Conservation (phyloP, 2,888 invertebrate genomes). For the Dascillus cervinus region DNA sequence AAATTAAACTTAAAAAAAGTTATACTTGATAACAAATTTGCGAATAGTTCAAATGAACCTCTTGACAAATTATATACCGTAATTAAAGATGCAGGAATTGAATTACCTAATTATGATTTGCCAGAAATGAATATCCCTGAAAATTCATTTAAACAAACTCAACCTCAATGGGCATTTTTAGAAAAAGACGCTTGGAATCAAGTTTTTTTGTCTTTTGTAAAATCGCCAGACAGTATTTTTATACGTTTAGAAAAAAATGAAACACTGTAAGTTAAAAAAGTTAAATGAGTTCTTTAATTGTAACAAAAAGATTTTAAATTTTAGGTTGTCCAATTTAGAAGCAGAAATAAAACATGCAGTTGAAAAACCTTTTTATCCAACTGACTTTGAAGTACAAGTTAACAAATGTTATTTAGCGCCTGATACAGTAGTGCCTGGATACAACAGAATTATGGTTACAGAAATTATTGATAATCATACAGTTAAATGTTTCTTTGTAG, state of each 20-base stretch:
- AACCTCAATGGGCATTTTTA: conserved; percentile 47
- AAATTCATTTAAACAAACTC: conserved; percentile 17
- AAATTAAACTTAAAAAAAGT: conserved; percentile 48
- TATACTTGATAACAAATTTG: conserved; percentile 43
- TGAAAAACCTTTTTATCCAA: conserved; percentile 14
- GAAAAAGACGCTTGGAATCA: conserved; percentile 37
- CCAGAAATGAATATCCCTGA: conserved; percentile 10
- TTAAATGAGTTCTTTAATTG: neutral
- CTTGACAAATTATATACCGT: conserved; percentile 44
- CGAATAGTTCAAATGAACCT: conserved; percentile 44
- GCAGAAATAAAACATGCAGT: conserved; percentile 39
- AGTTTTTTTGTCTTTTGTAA: conserved; percentile 43
- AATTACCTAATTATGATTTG: conserved; percentile 26
- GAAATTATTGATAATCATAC: conserved; percentile 34
- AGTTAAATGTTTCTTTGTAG: conserved; percentile 53
- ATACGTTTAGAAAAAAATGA: neutral
- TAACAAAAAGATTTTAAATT: neutral
- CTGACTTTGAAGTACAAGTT: conserved; percentile 30
- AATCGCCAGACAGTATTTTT: conserved; percentile 41
- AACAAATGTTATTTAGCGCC: conserved; percentile 47
- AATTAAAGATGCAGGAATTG: conserved; percentile 37
- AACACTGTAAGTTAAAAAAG: neutral
- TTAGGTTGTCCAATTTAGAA: conserved; percentile 33
- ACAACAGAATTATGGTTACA: conserved; percentile 45
- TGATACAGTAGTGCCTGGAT: conserved; percentile 42